These are phyloP conservation scores for Spinus pinus DNA, from an alignment of 2,797 vertebrate genomes.

Conservation along the genomic window DNA sequence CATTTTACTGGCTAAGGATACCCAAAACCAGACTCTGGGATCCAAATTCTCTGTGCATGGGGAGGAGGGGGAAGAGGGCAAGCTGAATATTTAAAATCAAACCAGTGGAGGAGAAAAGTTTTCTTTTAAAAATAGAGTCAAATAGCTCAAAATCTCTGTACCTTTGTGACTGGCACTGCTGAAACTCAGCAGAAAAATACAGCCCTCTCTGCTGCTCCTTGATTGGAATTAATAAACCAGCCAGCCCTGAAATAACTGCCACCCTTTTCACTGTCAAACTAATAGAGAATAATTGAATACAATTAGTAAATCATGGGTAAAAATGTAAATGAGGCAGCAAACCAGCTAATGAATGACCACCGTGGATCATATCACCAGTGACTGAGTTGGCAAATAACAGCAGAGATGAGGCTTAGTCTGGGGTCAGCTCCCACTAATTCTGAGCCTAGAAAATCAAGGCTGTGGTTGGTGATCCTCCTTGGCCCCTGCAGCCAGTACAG, in stretches of 20 bases:
- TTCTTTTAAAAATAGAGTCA: neutral
- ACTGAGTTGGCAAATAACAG: neutral
- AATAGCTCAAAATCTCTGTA: neutral
- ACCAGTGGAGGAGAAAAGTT: neutral
- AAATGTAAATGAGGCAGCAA: neutral
- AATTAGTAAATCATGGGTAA: neutral
- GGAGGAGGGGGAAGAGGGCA: neutral
- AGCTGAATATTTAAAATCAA: constrained; percentile 1
- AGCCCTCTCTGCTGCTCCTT: neutral
- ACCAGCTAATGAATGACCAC: neutral
- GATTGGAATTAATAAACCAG: neutral
- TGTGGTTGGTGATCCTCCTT: neutral
- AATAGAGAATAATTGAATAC: neutral
- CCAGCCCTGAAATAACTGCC: neutral
- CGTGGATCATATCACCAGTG: neutral
- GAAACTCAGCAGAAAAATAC: neutral
- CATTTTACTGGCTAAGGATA: constrained; percentile 30
- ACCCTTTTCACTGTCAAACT: neutral
- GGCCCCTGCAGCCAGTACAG: neutral
- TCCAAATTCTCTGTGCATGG: constrained; percentile 3
- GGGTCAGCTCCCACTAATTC: neutral
- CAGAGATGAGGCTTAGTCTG: neutral
- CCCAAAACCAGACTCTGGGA: constrained; percentile 1
- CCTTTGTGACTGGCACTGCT: neutral
- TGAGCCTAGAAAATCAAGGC: neutral